phyloP scores from a whole-genome alignment of 2,113 vertebrate species.

The Halcyon malimbica region DNA sequence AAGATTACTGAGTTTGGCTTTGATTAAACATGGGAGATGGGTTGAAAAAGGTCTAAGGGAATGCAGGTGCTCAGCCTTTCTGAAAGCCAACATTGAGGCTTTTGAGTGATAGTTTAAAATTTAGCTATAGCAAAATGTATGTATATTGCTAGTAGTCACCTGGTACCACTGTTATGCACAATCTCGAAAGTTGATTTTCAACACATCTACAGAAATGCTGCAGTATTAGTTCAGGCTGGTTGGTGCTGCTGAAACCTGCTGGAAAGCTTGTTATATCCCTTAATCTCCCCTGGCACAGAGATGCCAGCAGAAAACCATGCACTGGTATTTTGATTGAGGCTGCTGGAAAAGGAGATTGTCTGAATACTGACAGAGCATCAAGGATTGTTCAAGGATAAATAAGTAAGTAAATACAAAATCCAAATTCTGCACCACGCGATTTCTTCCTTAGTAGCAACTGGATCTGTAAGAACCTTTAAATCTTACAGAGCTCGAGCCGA shows the following conservation, averaged over 20 bases:
- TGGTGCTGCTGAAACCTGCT: neutral
- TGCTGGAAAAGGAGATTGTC: neutral
- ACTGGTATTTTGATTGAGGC: neutral
- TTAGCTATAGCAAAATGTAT: neutral
- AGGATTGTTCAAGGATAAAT: slow-evolving; percentile 4
- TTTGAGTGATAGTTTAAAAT: neutral
- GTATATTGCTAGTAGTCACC: neutral
- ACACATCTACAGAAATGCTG: neutral
- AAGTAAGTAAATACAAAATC: neutral
- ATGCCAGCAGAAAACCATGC: neutral
- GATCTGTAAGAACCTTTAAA: neutral
- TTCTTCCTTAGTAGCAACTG: neutral
- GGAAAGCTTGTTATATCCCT: neutral
- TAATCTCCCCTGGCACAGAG: slow-evolving; percentile 16
- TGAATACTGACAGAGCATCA: neutral
- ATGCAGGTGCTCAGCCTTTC: neutral
- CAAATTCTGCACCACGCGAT: neutral
- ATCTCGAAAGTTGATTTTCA: neutral
- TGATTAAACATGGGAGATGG: neutral
- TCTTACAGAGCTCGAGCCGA: neutral
- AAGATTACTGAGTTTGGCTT: neutral
- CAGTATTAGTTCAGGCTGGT: slow-evolving; percentile 34
- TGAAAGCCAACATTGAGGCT: neutral
- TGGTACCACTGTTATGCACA: neutral
- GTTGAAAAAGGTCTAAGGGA: neutral